Conservation (phyloP, 2,113 vertebrate genomes). For the Empidonax traillii region DNA sequence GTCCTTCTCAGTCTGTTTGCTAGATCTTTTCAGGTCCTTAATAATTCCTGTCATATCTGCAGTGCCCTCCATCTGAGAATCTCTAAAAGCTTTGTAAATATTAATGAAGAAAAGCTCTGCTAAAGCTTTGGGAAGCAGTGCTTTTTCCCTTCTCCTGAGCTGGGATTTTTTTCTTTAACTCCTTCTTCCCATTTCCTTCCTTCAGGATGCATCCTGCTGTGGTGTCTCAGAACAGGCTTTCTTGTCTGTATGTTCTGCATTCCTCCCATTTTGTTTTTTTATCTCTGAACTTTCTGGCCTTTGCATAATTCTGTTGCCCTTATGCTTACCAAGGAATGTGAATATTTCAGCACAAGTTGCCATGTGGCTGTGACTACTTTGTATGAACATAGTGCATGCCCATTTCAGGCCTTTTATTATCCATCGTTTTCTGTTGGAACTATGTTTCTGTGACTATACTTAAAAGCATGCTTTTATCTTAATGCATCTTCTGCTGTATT, state of each 20-base stretch:
- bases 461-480: background rate
- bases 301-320: background rate
- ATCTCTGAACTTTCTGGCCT: background rate
- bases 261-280: background rate
- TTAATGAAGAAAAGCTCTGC: constrained; percentile 59
- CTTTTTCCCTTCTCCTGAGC: constrained; percentile 3
- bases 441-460: background rate
- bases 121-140: constrained; percentile 33
- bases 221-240: background rate
- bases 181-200: background rate
- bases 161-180: constrained; percentile 23
- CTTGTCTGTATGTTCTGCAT: background rate
- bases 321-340: background rate
- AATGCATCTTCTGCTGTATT: background rate
- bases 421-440: background rate
- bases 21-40: constrained; percentile 46
- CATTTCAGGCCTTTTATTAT: background rate
- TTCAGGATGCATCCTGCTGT: background rate
- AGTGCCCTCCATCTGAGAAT: constrained; percentile 52
- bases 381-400: background rate
- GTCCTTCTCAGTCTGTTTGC: constrained; percentile 28
- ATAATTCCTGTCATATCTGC: constrained; percentile 47
- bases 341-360: background rate
- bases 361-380: background rate
- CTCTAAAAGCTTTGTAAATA: constrained; percentile 65